These are phyloP conservation scores for Oryctes rhinoceros DNA, from an alignment of 1,140 invertebrate species.

Conservation along the genomic window DNA sequence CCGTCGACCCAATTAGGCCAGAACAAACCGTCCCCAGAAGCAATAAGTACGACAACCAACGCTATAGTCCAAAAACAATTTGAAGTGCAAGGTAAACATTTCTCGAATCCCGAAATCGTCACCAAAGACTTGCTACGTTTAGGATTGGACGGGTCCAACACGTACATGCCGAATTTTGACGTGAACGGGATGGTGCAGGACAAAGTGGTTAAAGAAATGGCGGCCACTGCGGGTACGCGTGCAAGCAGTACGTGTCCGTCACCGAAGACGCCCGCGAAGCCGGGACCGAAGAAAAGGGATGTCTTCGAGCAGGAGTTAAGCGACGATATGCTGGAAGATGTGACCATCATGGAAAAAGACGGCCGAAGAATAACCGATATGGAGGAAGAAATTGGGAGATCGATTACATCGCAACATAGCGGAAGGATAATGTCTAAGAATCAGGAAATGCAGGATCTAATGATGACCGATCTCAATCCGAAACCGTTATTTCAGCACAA, in stretches of 20 bases:
- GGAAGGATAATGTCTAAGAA: conserved; percentile 1
- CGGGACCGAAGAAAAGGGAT: background rate
- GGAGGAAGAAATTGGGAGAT: background rate
- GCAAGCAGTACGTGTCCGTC: background rate
- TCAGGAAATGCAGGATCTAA: conserved; percentile 33
- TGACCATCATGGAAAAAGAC: background rate
- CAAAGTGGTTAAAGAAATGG: conserved; percentile 20
- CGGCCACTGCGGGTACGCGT: background rate
- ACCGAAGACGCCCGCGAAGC: background rate
- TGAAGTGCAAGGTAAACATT: background rate
- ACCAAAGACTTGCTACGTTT: conserved; percentile 7
- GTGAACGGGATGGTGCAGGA: conserved; percentile 25
- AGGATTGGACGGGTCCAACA: conserved; percentile 12
- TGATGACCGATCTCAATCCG: background rate
- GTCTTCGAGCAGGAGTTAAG: background rate
- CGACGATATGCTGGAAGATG: background rate
- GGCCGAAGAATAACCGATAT: background rate
- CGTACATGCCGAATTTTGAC: background rate
- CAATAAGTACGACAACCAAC: background rate
- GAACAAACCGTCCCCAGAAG: background rate
- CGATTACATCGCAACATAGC: background rate
- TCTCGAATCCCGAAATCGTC: conserved; percentile 9
- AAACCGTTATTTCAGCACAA: background rate
- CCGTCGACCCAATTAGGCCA: background rate
- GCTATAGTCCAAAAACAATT: conserved; percentile 4